Percentiles rank a stretch among this genome's conserved stretches.
Evolutionary conservation across 2,797 vertebrate species (phyloP).

Genomic region (Rhincodon typus): DNA sequence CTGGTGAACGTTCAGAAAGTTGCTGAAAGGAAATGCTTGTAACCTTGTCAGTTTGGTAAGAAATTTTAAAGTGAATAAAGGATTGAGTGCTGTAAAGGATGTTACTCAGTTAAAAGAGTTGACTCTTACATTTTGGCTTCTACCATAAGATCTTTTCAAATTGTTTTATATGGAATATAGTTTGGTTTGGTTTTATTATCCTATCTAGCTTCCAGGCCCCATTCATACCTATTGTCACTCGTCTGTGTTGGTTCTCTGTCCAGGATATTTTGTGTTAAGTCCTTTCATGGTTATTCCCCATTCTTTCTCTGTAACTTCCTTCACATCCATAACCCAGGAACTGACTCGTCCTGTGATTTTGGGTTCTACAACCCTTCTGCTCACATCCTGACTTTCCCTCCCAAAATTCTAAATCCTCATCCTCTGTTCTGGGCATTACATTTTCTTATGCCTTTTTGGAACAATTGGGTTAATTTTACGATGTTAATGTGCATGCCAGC

Average conservation of each 20-base stretch:
- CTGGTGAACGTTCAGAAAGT: too few relatives aligned
- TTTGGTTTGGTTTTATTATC: too few relatives aligned
- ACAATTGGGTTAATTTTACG: not conserved
- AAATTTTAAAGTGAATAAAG: too few relatives aligned
- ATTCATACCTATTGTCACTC: not conserved
- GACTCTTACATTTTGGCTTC: too few relatives aligned
- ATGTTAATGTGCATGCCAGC: not conserved
- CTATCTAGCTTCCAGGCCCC: too few relatives aligned
- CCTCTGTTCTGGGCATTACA: not conserved
- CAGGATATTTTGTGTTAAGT: not conserved
- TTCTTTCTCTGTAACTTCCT: not conserved
- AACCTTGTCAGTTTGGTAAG: too few relatives aligned
- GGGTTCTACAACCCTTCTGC: not conserved
- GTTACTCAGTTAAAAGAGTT: too few relatives aligned
- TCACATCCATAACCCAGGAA: not conserved
- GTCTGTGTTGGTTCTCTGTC: not conserved
- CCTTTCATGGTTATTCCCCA: not conserved
- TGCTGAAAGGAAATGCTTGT: too few relatives aligned
- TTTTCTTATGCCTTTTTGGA: not conserved
- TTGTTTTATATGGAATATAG: too few relatives aligned
- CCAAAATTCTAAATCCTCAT: not conserved
- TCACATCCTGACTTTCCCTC: not conserved
- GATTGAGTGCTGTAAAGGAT: too few relatives aligned
- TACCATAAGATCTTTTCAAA: too few relatives aligned
- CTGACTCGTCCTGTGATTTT: not conserved